Conservation (phyloP, 2,888 invertebrate species). For the Conomelus anceps region DNA sequence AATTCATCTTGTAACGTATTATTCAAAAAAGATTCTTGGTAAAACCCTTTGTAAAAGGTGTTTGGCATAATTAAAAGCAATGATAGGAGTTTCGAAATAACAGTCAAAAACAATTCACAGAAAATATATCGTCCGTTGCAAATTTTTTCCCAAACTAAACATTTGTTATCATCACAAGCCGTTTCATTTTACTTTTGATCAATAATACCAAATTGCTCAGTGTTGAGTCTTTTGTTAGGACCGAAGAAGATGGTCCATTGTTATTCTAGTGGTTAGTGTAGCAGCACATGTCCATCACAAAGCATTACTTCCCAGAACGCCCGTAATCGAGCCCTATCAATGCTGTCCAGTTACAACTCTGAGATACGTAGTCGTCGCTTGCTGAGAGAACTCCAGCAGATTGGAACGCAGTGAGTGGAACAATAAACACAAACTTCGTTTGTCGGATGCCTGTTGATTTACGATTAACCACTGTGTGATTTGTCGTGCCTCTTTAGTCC, state of each 20-base stretch:
- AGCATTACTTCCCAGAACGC: too few relatives aligned
- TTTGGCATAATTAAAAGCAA: too few relatives aligned
- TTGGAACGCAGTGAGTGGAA: not conserved
- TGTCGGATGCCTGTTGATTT: not conserved
- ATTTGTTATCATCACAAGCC: too few relatives aligned
- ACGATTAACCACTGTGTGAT: not conserved
- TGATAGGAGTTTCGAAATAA: too few relatives aligned
- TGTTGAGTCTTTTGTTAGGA: too few relatives aligned
- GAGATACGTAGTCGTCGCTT: not conserved
- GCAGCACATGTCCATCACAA: not conserved
- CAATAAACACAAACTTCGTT: not conserved
- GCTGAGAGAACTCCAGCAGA: not conserved
- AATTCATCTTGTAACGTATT: too few relatives aligned
- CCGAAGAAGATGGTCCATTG: not conserved
- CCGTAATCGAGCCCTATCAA: not conserved
- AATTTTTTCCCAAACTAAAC: too few relatives aligned
- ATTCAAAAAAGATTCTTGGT: too few relatives aligned
- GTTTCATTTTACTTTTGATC: not conserved
- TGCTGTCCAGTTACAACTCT: not conserved
- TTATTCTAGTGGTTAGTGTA: not conserved
- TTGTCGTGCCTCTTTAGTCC: not conserved
- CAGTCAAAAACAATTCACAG: too few relatives aligned
- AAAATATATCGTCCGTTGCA: too few relatives aligned
- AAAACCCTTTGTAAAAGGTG: too few relatives aligned
- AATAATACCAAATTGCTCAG: not conserved